phyloP scores from a whole-genome alignment of 2,797 vertebrate species.

The Gymnodraco acuticeps region DNA sequence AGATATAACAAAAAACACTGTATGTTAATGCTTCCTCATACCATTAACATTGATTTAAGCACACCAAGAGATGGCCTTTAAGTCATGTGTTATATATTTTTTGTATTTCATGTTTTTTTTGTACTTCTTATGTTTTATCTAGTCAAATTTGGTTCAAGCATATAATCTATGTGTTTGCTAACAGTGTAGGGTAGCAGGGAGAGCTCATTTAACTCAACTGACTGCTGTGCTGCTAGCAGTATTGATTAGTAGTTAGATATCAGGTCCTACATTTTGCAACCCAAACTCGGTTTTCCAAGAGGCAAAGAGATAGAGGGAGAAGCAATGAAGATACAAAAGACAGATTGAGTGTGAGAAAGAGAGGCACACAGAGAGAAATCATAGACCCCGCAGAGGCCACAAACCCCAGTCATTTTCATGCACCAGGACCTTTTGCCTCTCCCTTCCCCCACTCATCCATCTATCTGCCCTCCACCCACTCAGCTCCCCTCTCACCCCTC shows the following conservation, averaged over 20 bases:
- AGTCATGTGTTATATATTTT: background rate
- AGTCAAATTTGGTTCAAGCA: slow-evolving; percentile 29
- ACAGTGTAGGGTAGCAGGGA: slow-evolving; percentile 6
- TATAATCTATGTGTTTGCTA: slow-evolving; percentile 31
- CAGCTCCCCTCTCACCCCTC: slow-evolving; percentile 74
- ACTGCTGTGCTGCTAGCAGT: slow-evolving; percentile 21
- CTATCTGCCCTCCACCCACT: slow-evolving; percentile 72
- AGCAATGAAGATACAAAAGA: slow-evolving; percentile 35
- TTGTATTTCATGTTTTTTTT: background rate
- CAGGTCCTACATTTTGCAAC: slow-evolving; percentile 31
- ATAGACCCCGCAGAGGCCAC: slow-evolving; percentile 65
- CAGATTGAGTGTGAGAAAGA: slow-evolving; percentile 51
- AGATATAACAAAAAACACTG: slow-evolving; percentile 26
- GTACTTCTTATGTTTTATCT: background rate
- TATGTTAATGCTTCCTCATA: slow-evolving; percentile 7
- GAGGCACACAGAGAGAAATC: slow-evolving; percentile 44
- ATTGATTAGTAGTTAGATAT: slow-evolving; percentile 58
- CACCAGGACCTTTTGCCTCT: slow-evolving; percentile 69
- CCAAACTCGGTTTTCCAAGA: slow-evolving; percentile 37
- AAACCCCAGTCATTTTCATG: slow-evolving; percentile 79
- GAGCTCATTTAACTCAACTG: slow-evolving; percentile 43
- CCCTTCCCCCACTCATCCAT: slow-evolving; percentile 75
- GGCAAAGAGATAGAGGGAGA: slow-evolving; percentile 36
- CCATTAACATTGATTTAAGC: slow-evolving; percentile 8
- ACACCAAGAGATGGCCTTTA: background rate